These are phyloP conservation scores for Ptilorrhoa leucosticta DNA, from an alignment of 2,113 vertebrate genomes.

Conservation along the genomic window DNA sequence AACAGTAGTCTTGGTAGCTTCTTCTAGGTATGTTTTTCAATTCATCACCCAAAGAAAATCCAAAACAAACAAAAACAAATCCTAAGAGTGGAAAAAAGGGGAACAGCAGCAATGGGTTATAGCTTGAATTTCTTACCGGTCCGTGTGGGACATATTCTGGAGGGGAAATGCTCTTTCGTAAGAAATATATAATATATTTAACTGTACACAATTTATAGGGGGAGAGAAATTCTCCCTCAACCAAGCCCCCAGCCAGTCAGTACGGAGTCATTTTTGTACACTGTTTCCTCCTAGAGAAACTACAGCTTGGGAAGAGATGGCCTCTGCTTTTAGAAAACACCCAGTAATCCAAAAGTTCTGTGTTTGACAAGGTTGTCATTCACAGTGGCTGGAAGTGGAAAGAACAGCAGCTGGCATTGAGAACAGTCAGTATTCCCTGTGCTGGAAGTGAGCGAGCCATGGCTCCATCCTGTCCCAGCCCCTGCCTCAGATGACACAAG, in stretches of 20 bases:
- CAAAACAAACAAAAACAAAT: not conserved
- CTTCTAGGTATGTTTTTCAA: constrained; percentile 51
- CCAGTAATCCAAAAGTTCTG: not conserved
- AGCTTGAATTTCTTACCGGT: constrained; percentile 46
- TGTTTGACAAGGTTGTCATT: not conserved
- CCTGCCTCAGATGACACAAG: not conserved
- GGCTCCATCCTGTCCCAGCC: not conserved
- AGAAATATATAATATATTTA: constrained; percentile 72
- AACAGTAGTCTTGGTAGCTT: constrained; percentile 68
- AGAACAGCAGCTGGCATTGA: not conserved
- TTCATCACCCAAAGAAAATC: constrained; percentile 3
- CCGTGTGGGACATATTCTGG: constrained; percentile 13
- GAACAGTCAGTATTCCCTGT: not conserved
- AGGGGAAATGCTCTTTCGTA: constrained; percentile 64
- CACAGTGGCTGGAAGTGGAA: not conserved
- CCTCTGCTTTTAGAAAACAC: constrained; percentile 35
- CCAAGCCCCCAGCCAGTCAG: not conserved
- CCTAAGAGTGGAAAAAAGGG: constrained; percentile 5
- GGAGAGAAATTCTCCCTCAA: constrained; percentile 50
- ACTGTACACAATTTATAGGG: constrained; percentile 73
- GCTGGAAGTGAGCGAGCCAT: not conserved
- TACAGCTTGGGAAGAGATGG: constrained; percentile 36
- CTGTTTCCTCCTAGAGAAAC: constrained; percentile 36
- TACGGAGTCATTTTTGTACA: constrained; percentile 41
- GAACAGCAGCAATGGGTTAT: constrained; percentile 64